Evolutionary conservation across 1,140 invertebrate genomes (phyloP).

Genomic region (Neoseiulus cucumeris): DNA sequence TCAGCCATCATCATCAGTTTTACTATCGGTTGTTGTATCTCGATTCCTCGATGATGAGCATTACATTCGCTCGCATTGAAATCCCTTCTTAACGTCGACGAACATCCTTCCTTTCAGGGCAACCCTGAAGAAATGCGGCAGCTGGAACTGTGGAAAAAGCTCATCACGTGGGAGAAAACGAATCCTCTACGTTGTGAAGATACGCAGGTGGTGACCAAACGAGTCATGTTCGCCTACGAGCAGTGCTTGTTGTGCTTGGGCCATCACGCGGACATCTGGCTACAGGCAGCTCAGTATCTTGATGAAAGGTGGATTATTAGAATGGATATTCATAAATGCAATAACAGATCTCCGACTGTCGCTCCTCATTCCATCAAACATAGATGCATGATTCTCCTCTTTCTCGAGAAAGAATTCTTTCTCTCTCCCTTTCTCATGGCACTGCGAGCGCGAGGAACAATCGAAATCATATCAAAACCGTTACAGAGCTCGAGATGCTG

Average conservation of each 20-base stretch:
- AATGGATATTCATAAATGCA: background rate
- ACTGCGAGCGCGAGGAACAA: too few species aligned
- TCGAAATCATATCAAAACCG: background rate
- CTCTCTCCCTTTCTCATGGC: too few species aligned
- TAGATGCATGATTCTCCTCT: too few species aligned
- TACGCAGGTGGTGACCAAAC: constrained; percentile 63
- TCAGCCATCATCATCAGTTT: too few species aligned
- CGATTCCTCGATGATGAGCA: too few species aligned
- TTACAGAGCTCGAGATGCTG: constrained; percentile 2
- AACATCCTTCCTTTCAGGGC: constrained; percentile 33
- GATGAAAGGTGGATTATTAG: constrained; percentile 50
- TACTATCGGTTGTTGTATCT: too few species aligned
- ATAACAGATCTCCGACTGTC: background rate
- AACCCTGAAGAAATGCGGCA: constrained; percentile 73
- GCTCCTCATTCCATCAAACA: constrained; percentile 10
- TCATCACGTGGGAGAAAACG: constrained; percentile 87
- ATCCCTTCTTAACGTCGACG: too few species aligned
- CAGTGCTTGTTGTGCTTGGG: constrained; percentile 87
- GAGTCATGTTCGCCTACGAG: constrained; percentile 97
- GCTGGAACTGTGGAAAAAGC: constrained; percentile 98
- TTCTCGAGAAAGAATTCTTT: too few species aligned
- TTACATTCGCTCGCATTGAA: too few species aligned
- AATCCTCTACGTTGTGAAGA: constrained; percentile 93
- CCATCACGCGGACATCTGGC: constrained; percentile 96
- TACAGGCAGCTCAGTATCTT: constrained; percentile 87